These are phyloP conservation scores for Salvator merianae DNA, from an alignment of 2,113 vertebrate genomes.

Conservation along the genomic window DNA sequence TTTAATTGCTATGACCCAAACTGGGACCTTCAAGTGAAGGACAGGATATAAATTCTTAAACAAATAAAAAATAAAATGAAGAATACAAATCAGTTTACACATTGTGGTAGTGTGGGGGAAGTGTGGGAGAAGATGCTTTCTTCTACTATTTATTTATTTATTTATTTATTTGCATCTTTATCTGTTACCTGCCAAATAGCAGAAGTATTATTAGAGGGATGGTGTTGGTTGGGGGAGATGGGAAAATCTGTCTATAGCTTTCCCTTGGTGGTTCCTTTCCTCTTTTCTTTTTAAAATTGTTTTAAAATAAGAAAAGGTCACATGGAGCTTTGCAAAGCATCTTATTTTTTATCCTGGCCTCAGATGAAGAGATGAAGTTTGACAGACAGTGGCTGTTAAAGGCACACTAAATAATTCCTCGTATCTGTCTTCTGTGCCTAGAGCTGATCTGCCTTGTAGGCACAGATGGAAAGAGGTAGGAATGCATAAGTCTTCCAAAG, in stretches of 20 bases:
- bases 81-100: no score
- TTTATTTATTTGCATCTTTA: not conserved
- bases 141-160: no score
- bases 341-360: conserved; percentile 41
- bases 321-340: conserved; percentile 31
- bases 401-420: conserved; percentile 54
- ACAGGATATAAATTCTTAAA: no score
- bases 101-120: no score
- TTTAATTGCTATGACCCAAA: no score
- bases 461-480: not conserved
- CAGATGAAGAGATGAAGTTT: conserved; percentile 38
- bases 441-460: not conserved
- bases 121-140: no score
- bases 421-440: not conserved
- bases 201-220: not conserved
- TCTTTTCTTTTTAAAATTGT: no score
- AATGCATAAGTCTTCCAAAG: not conserved
- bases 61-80: no score
- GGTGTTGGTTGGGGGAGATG: no score
- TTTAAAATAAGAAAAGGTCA: conserved; percentile 38
- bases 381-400: not conserved
- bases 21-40: no score
- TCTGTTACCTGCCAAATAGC: not conserved
- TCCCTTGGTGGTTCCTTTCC: conserved; percentile 35
- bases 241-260: conserved; percentile 42